Evolutionary conservation across 2,888 invertebrate species (phyloP), one percentile per base, ranked within the genome.

Genomic region (Andrena minutula): DNA sequence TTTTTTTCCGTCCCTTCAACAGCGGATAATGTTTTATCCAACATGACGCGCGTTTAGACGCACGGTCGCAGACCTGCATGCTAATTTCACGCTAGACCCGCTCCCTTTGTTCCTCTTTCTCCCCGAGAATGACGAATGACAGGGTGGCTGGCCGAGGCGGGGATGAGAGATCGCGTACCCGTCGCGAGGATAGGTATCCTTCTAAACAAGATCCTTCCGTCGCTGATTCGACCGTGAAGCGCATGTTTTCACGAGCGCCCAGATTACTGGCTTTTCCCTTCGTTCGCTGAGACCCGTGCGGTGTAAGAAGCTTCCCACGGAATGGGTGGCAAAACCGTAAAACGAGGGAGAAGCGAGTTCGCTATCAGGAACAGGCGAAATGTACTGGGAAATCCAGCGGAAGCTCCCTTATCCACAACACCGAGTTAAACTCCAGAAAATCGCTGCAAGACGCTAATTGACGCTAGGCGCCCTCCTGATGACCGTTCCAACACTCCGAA

Each of bases 1-100:
- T 73, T 65, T 81, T 76, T 61, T 41, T 70, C 7, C 56, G n/a
- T 30, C 56, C 47, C 26, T 12, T n/a, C n/a, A 79, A 76, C 60
- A 32, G 51, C 66, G 82, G 71, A 80, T 84, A 82, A 88, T 82
- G 88, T 86, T 88, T 80, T 72, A 79, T 75, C 68, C 83, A 64
- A 75, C 81, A 58, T 65, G 60, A 72, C 51, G 68, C 75, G 68
- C 75, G 77, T 84, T 77, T 84, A 84, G 83, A 63, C 70, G 71
- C 76, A 51, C 79, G 71, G 49, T 66, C 75, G 35, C 73, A 28
- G 74, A 77, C 81, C 84, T 79, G 85, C 85, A 88, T 88, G 82
- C 88, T 88, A 88, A 88, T 88, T 85, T 77, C 78, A 69, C 47
- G 63, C 71, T 75, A 76, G 75, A 75, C 35, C 60, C 80, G 75